These are phyloP conservation scores for Ictidomys tridecemlineatus DNA, from an alignment of 2,113 vertebrate genomes.

Conservation along the genomic window DNA sequence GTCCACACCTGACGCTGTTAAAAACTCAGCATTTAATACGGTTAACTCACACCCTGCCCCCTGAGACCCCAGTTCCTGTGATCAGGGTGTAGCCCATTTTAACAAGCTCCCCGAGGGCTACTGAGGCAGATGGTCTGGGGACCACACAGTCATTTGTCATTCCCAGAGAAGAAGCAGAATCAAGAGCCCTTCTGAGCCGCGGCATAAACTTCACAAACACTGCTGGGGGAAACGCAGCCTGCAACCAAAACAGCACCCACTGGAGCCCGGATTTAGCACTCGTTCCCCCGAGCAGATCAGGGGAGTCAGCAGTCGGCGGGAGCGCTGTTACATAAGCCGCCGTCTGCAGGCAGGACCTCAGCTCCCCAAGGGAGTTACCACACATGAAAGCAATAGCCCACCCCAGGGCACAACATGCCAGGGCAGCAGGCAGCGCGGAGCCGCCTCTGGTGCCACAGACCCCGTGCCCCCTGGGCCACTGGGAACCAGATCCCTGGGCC, in stretches of 20 bases:
- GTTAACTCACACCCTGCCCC: background rate
- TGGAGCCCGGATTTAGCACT: conserved; percentile 45
- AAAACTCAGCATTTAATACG: background rate
- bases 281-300: conserved; percentile 64
- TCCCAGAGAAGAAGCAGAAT: background rate
- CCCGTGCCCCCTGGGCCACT: accelerated
- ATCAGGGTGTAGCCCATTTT: background rate
- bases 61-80: background rate
- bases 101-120: conserved; percentile 75
- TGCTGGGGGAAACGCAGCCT: background rate
- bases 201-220: background rate
- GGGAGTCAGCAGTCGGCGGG: conserved; percentile 65
- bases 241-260: conserved; percentile 53
- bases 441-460: background rate
- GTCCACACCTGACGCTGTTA: background rate
- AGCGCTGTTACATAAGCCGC: conserved; percentile 73
- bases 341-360: conserved; percentile 68
- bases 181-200: background rate
- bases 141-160: conserved; percentile 34
- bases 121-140: conserved; percentile 54
- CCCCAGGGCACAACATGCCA: conserved; percentile 56
- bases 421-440: background rate
- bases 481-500: background rate
- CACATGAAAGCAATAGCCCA: conserved; percentile 71
- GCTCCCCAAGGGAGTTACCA: conserved; percentile 45